A percentile compares a stretch with the other conserved stretches of the same genome.
phyloP scores from a whole-genome alignment of 1,140 invertebrate species.

The Habropoda laboriosa region DNA sequence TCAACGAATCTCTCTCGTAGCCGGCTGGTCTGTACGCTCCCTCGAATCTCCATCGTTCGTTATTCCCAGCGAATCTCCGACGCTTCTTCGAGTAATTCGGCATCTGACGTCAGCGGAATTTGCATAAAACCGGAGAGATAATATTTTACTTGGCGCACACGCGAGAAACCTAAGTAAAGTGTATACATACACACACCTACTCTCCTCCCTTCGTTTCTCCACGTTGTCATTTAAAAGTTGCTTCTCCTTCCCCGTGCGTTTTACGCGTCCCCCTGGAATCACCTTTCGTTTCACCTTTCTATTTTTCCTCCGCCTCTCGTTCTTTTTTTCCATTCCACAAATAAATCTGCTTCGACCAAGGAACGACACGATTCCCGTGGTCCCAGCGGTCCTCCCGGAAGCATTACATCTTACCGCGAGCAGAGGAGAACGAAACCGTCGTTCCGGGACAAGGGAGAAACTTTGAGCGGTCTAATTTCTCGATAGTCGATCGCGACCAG shows the following conservation, averaged over 20 bases:
- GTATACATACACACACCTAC: too few species aligned
- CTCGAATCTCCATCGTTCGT: not conserved
- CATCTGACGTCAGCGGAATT: not conserved
- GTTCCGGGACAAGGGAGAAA: constrained; percentile 36
- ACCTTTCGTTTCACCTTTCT: not conserved
- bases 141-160: not conserved
- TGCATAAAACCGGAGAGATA: not conserved
- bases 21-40: not conserved
- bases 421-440: constrained; percentile 25
- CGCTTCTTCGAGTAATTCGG: not conserved
- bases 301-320: not conserved
- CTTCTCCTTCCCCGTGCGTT: not conserved
- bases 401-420: constrained; percentile 37
- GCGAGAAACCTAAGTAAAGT: too few species aligned
- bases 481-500: constrained; percentile 36
- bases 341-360: constrained; percentile 33
- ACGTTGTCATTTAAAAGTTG: constrained; percentile 16
- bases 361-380: constrained; percentile 6
- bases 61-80: not conserved
- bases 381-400: constrained; percentile 27
- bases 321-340: not conserved
- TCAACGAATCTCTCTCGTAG: not conserved
- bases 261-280: not conserved
- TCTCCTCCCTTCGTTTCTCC: constrained; percentile 1
- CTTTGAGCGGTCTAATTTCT: constrained; percentile 60